Conservation (phyloP, 1,140 invertebrate genomes). For the Leucophenga varia region DNA sequence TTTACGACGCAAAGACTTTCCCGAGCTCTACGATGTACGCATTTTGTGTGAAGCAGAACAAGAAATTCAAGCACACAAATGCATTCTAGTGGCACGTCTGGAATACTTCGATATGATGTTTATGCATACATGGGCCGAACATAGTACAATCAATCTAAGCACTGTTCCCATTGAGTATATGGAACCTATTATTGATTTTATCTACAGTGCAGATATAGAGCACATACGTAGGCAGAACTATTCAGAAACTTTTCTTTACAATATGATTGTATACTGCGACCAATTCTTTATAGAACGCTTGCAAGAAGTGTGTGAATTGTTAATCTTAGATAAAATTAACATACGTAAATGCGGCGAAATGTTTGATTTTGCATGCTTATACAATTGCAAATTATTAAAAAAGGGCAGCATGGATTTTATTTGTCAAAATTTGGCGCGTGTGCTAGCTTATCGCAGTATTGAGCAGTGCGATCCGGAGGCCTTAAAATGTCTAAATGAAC, state of each 20-base stretch:
- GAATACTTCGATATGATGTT: slow-evolving; percentile 76
- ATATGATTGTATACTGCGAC: slow-evolving; percentile 67
- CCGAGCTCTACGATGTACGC: slow-evolving; percentile 64
- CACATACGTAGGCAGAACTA: slow-evolving; percentile 59
- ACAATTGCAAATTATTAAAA: slow-evolving; percentile 65
- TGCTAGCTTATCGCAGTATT: slow-evolving; percentile 63
- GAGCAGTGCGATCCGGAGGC: slow-evolving; percentile 62
- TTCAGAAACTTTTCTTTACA: slow-evolving; percentile 59
- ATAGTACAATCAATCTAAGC: slow-evolving; percentile 47
- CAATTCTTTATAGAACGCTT: slow-evolving; percentile 65
- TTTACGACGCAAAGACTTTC: slow-evolving; percentile 38
- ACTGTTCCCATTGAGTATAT: slow-evolving; percentile 55
- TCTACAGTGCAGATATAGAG: slow-evolving; percentile 63
- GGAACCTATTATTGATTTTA: slow-evolving; percentile 63
- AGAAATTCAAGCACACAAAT: slow-evolving; percentile 68
- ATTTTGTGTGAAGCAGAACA: slow-evolving; percentile 60
- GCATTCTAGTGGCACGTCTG: slow-evolving; percentile 66
- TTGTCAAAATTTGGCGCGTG: slow-evolving; percentile 63
- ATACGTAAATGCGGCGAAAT: slow-evolving; percentile 69
- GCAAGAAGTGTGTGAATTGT: slow-evolving; percentile 64
- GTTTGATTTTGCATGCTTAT: slow-evolving; percentile 63
- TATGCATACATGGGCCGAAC: slow-evolving; percentile 66
- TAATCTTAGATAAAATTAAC: slow-evolving; percentile 61
- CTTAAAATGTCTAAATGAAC: slow-evolving; percentile 60
- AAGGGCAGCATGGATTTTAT: slow-evolving; percentile 66